Conservation (phyloP, 2,113 vertebrate species). For the Galbula dea region DNA sequence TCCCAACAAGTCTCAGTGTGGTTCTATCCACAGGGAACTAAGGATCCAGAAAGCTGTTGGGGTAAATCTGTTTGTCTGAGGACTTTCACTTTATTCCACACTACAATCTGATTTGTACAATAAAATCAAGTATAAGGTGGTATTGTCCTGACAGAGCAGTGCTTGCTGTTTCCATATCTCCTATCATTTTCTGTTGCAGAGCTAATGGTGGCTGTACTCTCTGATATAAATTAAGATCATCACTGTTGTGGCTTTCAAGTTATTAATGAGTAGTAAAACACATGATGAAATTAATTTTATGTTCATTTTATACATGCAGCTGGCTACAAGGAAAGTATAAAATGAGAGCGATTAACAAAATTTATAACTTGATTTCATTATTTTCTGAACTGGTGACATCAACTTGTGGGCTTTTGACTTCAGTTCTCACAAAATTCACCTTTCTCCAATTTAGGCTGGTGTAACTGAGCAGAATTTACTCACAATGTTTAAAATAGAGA, state of each 20-base stretch:
- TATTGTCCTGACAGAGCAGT: neutral
- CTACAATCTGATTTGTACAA: neutral
- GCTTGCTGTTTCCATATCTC: neutral
- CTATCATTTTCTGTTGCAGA: neutral
- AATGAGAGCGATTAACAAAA: slow-evolving; percentile 48
- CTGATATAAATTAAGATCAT: slow-evolving; percentile 19
- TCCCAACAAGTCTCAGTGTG: neutral
- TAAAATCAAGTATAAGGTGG: neutral
- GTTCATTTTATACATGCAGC: slow-evolving; percentile 33
- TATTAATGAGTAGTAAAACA: slow-evolving; percentile 32
- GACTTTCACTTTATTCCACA: rapidly evolving
- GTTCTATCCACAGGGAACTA: neutral
- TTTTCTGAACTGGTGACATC: slow-evolving; percentile 22
- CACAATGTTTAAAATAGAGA: slow-evolving; percentile 56
- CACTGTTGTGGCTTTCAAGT: slow-evolving; percentile 15
- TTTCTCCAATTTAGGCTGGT: neutral
- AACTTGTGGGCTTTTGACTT: neutral
- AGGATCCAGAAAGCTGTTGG: neutral
- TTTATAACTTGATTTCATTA: slow-evolving; percentile 13
- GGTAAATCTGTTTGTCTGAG: neutral
- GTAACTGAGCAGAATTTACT: slow-evolving; percentile 29
- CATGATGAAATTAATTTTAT: slow-evolving; percentile 27
- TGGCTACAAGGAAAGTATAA: slow-evolving; percentile 24
- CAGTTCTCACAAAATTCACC: neutral
- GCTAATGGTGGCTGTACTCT: neutral